Base-by-base conservation (phyloP, 1,140 invertebrate species). In the Pachyrhynchus sulphureomaculatus region DNA sequence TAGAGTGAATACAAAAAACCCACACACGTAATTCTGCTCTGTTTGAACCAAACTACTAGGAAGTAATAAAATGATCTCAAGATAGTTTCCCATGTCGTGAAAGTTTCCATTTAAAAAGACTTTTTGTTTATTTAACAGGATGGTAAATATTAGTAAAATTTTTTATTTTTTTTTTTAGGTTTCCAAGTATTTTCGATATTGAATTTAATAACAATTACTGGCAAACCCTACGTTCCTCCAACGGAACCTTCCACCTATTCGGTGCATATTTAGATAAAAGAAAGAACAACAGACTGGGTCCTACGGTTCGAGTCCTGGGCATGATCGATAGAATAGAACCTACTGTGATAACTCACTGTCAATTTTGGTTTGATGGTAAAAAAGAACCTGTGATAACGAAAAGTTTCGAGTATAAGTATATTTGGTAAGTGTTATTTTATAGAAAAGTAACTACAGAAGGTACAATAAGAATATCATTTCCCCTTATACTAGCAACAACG, bases 171-270 rank as follows among this genome's bases (percentile, higher is more conserved):
- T 23, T 21, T 54, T 58, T 10, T 34, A 82, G 82, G 20, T 94
- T 91, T 72, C 93, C 93, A 0, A 91, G 84, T 41, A 86, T 95
- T 42, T 93, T 89, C 72, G 91, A 94, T 64, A 78, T 96, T 48
- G 88, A 95, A 74, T 95, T 93, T 79, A 94, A 93, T 76, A 95
- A 96, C 73, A 84, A 91, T 5, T 94, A 93, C 74, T 94, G 92
- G 92, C 92, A 96, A 75, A 90, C 86, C 9, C 66, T 94, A 66
- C 82, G 83, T 59, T 87, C 89, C 0, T 84, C 82, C 23, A 91
- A 94, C 67, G 92, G 91, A 0, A 92, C 91, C 0, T 94, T 95
- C 71, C 91, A 93, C 67, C 75, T 96, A 1, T 95, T 91, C 71
- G 91, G 90, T 0, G 93, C 93, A 10, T 96, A 94, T 75, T 89